phyloP scores from a whole-genome alignment of 2,797 vertebrate genomes.

The Pipistrellus pipistrellus region DNA sequence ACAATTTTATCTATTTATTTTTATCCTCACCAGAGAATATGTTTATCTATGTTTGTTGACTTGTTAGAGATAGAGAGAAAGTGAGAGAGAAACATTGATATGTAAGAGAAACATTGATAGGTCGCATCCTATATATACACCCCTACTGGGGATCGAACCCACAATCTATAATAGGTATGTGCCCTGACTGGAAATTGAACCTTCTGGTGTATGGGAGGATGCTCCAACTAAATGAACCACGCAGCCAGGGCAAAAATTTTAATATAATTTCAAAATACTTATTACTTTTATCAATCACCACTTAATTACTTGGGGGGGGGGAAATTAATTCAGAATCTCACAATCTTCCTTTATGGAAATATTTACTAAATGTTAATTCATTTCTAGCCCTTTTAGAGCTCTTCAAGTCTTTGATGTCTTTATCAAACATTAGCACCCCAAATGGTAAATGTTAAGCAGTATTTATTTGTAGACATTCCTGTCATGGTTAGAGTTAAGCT shows the following conservation, averaged over 20 bases:
- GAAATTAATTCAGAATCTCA: constrained; percentile 19
- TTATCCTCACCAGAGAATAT: neutral
- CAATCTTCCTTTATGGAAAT: neutral
- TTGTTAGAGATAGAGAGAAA: neutral
- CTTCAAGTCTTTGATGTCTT: constrained; percentile 4
- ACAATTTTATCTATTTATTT: neutral
- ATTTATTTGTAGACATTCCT: constrained; percentile 59
- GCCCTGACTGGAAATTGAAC: neutral
- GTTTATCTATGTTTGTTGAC: neutral
- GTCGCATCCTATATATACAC: neutral
- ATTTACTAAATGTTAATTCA: constrained; percentile 21
- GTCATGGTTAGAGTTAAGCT: constrained; percentile 31
- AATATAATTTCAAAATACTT: neutral
- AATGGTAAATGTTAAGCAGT: constrained; percentile 32
- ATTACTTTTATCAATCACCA: neutral
- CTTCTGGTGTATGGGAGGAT: neutral
- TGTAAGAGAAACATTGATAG: neutral
- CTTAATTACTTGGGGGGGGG: constrained; percentile 12
- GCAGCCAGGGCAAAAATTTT: neutral
- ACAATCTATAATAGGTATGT: neutral
- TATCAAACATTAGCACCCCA: constrained; percentile 59
- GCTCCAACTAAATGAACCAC: neutral
- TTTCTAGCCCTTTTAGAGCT: neutral
- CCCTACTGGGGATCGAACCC: neutral
- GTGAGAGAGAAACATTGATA: neutral